These are phyloP conservation scores for Mormoops blainvillei DNA, from an alignment of 2,113 vertebrate genomes.

Conservation along the genomic window DNA sequence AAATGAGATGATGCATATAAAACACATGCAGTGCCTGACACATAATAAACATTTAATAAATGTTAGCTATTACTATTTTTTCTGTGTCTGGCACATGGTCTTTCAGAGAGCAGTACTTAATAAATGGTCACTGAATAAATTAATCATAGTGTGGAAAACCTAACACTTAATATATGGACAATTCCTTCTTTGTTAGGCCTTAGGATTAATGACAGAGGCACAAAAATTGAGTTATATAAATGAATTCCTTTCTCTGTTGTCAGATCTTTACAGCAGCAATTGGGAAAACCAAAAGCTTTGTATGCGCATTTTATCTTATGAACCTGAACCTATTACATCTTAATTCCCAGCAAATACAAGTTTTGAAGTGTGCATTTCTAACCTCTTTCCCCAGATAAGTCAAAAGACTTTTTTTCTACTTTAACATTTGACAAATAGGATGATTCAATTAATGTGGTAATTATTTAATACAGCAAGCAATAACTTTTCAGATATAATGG, in stretches of 20 bases:
- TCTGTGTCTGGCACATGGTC: neutral
- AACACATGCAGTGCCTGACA: neutral
- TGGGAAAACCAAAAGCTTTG: neutral
- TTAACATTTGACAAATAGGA: constrained; percentile 40
- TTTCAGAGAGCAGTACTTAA: neutral
- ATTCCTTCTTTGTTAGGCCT: constrained; percentile 16
- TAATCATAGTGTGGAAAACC: neutral
- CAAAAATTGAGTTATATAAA: constrained; percentile 3
- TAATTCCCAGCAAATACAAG: neutral
- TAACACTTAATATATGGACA: constrained; percentile 33
- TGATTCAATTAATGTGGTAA: constrained; percentile 41
- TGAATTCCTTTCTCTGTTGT: constrained; percentile 23
- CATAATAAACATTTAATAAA: constrained; percentile 1
- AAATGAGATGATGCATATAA: constrained; percentile 20
- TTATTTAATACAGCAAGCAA: constrained; percentile 53
- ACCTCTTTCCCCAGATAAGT: constrained; percentile 21
- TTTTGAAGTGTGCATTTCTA: constrained; percentile 26
- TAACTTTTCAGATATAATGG: constrained; percentile 48
- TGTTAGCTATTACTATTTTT: neutral
- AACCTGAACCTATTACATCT: neutral
- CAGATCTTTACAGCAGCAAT: constrained; percentile 11
- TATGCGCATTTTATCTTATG: constrained; percentile 22
- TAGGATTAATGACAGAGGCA: constrained; percentile 13
- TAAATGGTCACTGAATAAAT: constrained; percentile 34
- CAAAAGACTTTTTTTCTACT: constrained; percentile 8